Evolutionary conservation across 1,140 invertebrate species (phyloP), one percentile per base, ranked within the genome.

Genomic region (Agrilus planipennis): DNA sequence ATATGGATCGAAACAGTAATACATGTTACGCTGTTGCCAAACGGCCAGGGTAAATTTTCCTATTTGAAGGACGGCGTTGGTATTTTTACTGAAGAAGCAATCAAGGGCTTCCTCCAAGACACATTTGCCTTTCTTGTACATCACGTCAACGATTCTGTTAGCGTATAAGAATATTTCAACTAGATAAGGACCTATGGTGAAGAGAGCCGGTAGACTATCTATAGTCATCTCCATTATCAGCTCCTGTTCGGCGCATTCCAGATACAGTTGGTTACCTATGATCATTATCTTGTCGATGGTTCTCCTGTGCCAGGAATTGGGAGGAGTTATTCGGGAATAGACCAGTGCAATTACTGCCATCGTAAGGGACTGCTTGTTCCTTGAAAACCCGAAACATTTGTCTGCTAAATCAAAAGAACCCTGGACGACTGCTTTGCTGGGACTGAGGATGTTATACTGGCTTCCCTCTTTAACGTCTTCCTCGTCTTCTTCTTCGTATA

Each of bases 1-100:
- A 38, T 71, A 70, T 0, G 69, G 68, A 52, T 72, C 70, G 45
- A 71, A 71, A 30, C 68, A 55, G 44, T 69, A 71, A 43, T 52
- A 70, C 64, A 70, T 67, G 39, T 69, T 67, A 41, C 68, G 63
- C 41, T 71, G 68, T 27, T 63, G 58, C 69, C 69, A 72, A 3
- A 71, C 46, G 0, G 62, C 69, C 2, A 71, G 20, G n/a, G 53
- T 49, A 46, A 58, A 64, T 41, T 61, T 64, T 44, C 61, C 65
- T 28, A 70, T 67, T 34, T 68, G 63, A 25, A 70, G 46, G 20
- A 72, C 62, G 29, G 62, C 68, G 45, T 66, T 68, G 55, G 49
- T 68, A 61, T 55, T 65, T 51, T 28, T 62, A 55, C 54, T 50
- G 57, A 57, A 71, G 62, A 56, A 71, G 55, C 43, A 63, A 55